phyloP scores from a whole-genome alignment of 2,797 vertebrate species.

The Craterocephalus amniculus region DNA sequence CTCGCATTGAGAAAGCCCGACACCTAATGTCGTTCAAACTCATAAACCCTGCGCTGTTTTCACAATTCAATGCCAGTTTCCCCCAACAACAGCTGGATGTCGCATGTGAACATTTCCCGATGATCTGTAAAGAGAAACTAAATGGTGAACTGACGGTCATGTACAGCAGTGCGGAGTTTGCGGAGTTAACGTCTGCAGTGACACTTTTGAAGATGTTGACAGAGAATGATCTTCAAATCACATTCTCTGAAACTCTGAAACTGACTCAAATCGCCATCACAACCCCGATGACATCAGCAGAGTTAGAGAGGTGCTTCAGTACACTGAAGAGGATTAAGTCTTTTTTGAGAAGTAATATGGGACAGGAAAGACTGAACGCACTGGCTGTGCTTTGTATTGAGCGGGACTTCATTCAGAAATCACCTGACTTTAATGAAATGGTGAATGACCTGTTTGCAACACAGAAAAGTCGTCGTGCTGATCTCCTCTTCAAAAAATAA shows the following conservation, averaged over 20 bases:
- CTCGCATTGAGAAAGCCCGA: no score
- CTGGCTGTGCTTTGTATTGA: background rate
- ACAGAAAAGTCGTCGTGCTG: no score
- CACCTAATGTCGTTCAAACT: no score
- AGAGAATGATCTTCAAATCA: background rate
- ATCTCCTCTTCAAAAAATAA: no score
- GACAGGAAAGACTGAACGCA: background rate
- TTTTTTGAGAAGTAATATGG: background rate
- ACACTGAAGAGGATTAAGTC: background rate
- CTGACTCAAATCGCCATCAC: background rate
- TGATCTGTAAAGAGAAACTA: background rate
- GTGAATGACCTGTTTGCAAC: no score
- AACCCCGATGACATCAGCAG: background rate
- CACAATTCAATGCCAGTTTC: background rate
- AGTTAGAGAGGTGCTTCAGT: slow-evolving; percentile 7
- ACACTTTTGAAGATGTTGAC: background rate
- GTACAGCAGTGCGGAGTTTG: background rate
- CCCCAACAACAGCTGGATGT: background rate
- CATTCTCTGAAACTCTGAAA: background rate
- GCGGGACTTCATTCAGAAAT: background rate
- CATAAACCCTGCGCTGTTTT: no score
- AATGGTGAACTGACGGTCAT: background rate
- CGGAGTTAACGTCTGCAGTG: background rate
- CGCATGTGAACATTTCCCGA: background rate
- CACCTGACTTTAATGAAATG: background rate